These are phyloP conservation scores for Hydrolagus colliei DNA, from an alignment of 2,797 vertebrate genomes.

Conservation along the genomic window DNA sequence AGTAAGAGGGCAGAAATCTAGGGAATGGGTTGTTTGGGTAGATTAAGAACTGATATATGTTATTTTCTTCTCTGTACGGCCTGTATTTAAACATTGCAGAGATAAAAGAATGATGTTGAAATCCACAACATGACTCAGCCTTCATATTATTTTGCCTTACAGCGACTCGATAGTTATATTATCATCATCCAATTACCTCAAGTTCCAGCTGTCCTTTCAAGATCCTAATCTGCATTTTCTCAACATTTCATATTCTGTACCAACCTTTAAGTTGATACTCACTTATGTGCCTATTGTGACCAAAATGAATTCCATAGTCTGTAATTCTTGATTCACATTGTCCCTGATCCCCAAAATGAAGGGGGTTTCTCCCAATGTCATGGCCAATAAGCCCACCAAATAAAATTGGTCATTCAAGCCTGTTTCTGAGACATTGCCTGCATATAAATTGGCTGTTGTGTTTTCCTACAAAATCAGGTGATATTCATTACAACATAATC, in stretches of 20 bases:
- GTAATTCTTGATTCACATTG: neutral
- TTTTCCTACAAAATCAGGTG: no score
- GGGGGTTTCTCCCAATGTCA: no score
- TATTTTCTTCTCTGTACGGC: neutral
- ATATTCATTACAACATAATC: no score
- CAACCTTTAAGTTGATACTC: slow-evolving; percentile 14
- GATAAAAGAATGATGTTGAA: neutral
- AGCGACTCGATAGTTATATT: neutral
- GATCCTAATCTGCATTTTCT: neutral
- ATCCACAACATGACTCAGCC: neutral
- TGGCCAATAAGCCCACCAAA: slow-evolving; percentile 1
- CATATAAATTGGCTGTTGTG: no score
- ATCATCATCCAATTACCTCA: neutral
- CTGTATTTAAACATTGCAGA: neutral
- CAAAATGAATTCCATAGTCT: neutral
- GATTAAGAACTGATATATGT: neutral
- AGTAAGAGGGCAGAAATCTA: neutral
- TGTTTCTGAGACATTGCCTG: no score
- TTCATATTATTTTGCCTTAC: neutral
- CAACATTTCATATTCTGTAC: slow-evolving; percentile 21
- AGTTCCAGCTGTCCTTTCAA: neutral
- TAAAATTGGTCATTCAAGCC: neutral
- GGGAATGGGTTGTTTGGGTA: neutral
- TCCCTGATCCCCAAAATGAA: neutral
- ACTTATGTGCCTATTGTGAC: neutral